Evolutionary conservation across 2,113 vertebrate species (phyloP).

Genomic region (Paramisgurnus dabryanus): DNA sequence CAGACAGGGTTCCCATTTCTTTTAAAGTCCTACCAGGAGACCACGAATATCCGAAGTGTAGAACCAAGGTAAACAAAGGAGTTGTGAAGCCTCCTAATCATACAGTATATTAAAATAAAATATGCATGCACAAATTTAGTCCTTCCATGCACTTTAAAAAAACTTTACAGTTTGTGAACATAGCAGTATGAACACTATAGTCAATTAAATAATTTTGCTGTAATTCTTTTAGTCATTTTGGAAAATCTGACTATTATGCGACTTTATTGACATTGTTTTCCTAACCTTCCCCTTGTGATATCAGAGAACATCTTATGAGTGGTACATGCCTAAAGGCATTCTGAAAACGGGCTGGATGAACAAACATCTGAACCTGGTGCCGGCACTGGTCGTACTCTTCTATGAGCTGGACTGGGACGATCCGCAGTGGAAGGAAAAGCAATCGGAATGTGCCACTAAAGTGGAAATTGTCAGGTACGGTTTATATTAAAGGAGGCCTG

Average conservation of each 20-base stretch:
- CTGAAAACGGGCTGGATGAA: conserved; percentile 99
- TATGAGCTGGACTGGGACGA: conserved; percentile 99
- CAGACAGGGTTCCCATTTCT: conserved; percentile 95
- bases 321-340: conserved; percentile 99
- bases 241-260: neutral
- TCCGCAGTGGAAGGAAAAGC: conserved; percentile 96
- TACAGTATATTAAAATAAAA: too few relatives aligned
- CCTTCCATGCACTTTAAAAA: too few relatives aligned
- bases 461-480: conserved; percentile 95
- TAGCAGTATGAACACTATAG: too few relatives aligned
- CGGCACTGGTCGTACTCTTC: conserved; percentile 94
- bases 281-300: conserved; percentile 3
- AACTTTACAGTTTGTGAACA: too few relatives aligned
- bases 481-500: neutral
- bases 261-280: neutral
- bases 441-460: conserved; percentile 92
- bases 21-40: conserved; percentile 97
- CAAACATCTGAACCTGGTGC: conserved; percentile 95
- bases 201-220: too few relatives aligned
- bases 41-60: conserved; percentile 97
- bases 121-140: too few relatives aligned
- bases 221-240: neutral
- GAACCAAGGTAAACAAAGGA: conserved; percentile 82
- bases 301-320: conserved; percentile 95
- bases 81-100: neutral